Base-by-base conservation (phyloP, 2,797 vertebrate species). In the Eptatretus atami region DNA sequence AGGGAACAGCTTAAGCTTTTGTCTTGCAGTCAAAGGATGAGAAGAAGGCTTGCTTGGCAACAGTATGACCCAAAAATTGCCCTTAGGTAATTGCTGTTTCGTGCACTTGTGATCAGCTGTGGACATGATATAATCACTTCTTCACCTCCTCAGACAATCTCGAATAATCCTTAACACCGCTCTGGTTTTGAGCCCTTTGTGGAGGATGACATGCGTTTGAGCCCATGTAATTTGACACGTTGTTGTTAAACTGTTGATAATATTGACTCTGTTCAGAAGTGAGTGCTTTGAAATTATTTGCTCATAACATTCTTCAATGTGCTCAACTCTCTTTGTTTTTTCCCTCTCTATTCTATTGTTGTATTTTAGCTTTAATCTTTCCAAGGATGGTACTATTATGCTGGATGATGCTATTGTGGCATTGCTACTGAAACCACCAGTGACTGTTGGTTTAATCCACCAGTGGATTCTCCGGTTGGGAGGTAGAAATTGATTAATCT, bases 371-470 rank as follows among this genome's bases (percentile, higher is more conserved):
- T n/a, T n/a, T 65, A 92, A 84, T 73, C 76, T 98, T 71, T 80
- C 85, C 65, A 80, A 92, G 73, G 77, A 83, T 1, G 92, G 92
- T 61, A 98, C 84, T n/a, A 2, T 96, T 96, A n/a, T 72, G 88
- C 87, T 63, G 92, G 90, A 96, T 0, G 88, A 95, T 64, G 90
- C 86, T 10, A 98, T 96, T 1, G 92, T 98, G 71, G 85, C 92
- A 15, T 96, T 98, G 73, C 86, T 87, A 67, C 84, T n/a, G 85
- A 71, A 86, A 82, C 75, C 81, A 93, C 71, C 81, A 94, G 63
- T 94, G 64, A 88, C 86, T 67, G 85, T 98, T 65, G 82, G n/a
- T n/a, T n/a, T 96, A 70, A 98, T 98, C 70, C 90, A 98, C 77
- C 92, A 98, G 70, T 84, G 53, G 90, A 93, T 66, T 76, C 86